Evolutionary conservation across 2,113 vertebrate genomes (phyloP).

Genomic region (Protobothrops flavoviridis): DNA sequence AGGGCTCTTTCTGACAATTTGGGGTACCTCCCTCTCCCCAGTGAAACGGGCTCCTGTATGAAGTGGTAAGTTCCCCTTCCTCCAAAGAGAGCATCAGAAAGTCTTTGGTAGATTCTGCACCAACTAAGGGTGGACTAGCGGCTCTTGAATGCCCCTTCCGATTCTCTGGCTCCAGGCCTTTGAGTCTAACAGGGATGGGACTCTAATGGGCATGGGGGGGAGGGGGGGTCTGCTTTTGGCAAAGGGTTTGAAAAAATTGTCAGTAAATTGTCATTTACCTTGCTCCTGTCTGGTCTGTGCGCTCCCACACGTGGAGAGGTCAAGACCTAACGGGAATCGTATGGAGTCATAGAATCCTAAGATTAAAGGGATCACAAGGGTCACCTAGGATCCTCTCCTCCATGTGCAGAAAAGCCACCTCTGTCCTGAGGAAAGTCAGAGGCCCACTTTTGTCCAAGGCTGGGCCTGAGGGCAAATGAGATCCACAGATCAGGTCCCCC

Average conservation of each 20-base stretch:
- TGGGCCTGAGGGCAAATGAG: neutral
- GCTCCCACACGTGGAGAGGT: neutral
- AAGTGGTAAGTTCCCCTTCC: neutral
- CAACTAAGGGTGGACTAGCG: neutral
- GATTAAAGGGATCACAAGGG: neutral
- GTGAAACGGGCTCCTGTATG: neutral
- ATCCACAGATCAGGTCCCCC: neutral
- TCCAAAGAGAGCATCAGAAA: neutral
- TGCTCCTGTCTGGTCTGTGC: neutral
- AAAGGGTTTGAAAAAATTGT: neutral
- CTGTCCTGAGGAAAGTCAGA: neutral
- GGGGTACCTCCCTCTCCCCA: neutral
- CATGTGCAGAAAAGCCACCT: neutral
- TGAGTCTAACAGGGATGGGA: neutral
- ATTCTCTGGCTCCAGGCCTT: too few species aligned
- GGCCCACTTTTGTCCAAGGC: neutral
- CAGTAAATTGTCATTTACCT: neutral
- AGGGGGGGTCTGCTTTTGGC: neutral
- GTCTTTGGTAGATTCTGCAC: neutral
- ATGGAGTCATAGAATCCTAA: neutral
- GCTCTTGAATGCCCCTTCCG: neutral
- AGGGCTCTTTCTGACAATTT: neutral
- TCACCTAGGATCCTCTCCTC: neutral
- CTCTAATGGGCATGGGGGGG: neutral
- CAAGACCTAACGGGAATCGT: neutral